Percentiles rank a stretch among this genome's conserved stretches.
Conservation (phyloP, 30 jellyfish, hydroid and myxozoan species). For the Aurelia sp. region DNA sequence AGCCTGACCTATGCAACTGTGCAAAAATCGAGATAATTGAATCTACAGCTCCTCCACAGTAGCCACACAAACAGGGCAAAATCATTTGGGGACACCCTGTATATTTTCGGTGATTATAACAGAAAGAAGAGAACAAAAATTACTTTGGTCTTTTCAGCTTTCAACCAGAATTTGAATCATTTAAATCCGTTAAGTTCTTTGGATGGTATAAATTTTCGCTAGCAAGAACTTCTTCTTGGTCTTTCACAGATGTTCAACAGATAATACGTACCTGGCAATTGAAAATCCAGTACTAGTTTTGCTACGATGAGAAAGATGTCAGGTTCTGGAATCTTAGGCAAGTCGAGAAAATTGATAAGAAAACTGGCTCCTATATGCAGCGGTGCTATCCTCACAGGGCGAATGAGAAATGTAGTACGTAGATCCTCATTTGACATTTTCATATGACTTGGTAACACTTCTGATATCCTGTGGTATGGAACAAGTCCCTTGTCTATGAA, state of each 20-base stretch:
- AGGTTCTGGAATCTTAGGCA: constrained; percentile 46
- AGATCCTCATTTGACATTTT: constrained; percentile 55
- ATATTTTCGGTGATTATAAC: no score
- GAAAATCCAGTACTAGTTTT: constrained; percentile 56
- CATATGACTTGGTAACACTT: constrained; percentile 58
- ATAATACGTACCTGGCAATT: constrained; percentile 49
- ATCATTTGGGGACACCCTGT: no score
- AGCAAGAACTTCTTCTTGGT: not conserved
- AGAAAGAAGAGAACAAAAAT: no score
- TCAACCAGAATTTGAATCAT: no score
- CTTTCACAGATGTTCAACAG: not conserved
- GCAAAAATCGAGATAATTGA: no score
- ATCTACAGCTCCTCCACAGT: no score
- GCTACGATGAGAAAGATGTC: constrained; percentile 39
- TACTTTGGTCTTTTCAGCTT: no score
- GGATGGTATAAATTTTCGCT: no score
- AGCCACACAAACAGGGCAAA: no score
- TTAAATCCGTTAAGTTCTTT: no score
- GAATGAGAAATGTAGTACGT: constrained; percentile 6
- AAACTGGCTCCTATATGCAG: constrained; percentile 40
- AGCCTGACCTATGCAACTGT: no score
- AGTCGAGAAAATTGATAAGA: constrained; percentile 39
- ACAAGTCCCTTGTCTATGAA: constrained; percentile 34
- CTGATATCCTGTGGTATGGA: constrained; percentile 53
- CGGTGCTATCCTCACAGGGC: constrained; percentile 2